Percentiles rank a stretch among this genome's conserved stretches.
Conservation (phyloP, 2,888 invertebrate genomes). For the Callinectes sapidus region DNA sequence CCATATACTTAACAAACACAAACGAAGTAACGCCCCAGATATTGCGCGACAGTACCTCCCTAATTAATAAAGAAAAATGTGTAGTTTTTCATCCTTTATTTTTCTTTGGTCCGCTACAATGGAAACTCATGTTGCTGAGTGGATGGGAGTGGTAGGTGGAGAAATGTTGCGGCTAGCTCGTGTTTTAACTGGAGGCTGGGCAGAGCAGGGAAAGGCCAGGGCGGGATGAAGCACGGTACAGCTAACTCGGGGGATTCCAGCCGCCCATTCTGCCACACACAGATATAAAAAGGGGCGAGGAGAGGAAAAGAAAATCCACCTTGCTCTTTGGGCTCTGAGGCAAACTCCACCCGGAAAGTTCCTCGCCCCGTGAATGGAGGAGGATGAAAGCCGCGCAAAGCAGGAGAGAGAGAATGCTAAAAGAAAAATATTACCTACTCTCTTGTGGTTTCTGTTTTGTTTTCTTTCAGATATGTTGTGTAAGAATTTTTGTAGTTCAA, state of each 20-base stretch:
- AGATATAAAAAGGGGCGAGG: constrained; percentile 1
- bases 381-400: constrained; percentile 22
- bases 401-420: constrained; percentile 14
- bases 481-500: too few species aligned
- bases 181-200: neutral
- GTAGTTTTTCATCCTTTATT: neutral
- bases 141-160: neutral
- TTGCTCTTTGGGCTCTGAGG: constrained; percentile 5
- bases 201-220: neutral
- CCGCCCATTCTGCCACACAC: constrained; percentile 31
- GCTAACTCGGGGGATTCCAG: constrained; percentile 21
- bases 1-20: neutral
- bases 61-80: neutral
- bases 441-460: neutral
- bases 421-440: neutral
- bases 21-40: neutral
- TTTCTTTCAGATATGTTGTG: too few species aligned
- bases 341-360: constrained; percentile 10
- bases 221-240: neutral
- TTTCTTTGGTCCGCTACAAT: neutral
- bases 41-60: neutral
- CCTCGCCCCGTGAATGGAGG: neutral
- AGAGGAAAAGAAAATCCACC: constrained; percentile 26
- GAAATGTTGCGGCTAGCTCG: neutral
- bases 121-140: neutral